A percentile compares a stretch with the other conserved stretches of the same genome.
Evolutionary conservation across 2,888 invertebrate genomes (phyloP).

Genomic region (Acanthococcus lagerstroemiae): DNA sequence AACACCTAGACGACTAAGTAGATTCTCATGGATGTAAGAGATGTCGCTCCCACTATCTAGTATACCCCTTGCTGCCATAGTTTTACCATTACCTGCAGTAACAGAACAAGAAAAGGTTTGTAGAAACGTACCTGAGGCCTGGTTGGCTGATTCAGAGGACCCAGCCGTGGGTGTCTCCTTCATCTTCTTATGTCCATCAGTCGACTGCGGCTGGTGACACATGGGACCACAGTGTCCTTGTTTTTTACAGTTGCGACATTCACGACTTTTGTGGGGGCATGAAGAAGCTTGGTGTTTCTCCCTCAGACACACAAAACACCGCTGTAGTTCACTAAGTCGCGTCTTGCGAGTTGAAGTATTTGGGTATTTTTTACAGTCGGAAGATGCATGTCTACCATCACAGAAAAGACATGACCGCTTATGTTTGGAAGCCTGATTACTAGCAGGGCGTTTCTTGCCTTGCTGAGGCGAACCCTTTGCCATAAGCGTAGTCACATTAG

Average conservation of each 20-base stretch:
- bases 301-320: background rate
- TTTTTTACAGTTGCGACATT: background rate
- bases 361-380: no score
- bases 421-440: no score
- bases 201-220: background rate
- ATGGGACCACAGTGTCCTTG: background rate
- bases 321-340: background rate
- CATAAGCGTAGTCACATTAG: no score
- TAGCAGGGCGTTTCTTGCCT: no score
- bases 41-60: background rate
- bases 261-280: background rate
- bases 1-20: background rate
- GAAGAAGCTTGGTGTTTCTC: background rate
- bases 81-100: background rate
- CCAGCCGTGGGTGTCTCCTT: no score
- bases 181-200: no score
- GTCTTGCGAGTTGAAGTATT: no score
- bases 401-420: no score
- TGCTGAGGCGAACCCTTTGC: no score
- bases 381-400: no score
- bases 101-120: background rate
- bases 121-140: background rate
- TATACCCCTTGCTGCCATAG: background rate
- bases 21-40: background rate
- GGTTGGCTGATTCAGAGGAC: no score